Evolutionary conservation across 2,113 vertebrate species (phyloP).

Genomic region (Ameiurus melas): DNA sequence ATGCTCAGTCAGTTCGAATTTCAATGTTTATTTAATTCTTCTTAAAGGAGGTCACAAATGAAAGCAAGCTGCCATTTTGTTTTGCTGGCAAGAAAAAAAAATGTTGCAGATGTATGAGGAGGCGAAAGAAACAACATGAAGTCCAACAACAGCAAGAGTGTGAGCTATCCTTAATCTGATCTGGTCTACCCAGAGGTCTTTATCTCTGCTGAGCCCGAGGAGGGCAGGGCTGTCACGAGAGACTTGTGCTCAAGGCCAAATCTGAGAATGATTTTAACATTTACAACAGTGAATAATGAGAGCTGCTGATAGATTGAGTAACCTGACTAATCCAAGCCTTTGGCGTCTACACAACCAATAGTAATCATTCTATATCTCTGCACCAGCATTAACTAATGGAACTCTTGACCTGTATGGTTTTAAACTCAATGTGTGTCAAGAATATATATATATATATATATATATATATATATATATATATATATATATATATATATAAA

Average conservation of each 20-base stretch:
- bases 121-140: conserved; percentile 1
- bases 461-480: no score
- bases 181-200: conserved; percentile 48
- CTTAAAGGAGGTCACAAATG: conserved; percentile 53
- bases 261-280: conserved; percentile 24
- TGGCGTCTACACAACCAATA: background rate
- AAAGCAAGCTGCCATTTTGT: conserved; percentile 50
- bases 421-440: background rate
- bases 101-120: conserved; percentile 6
- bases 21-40: conserved; percentile 51
- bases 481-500: no score
- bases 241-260: conserved; percentile 25
- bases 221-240: conserved; percentile 31
- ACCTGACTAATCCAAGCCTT: background rate
- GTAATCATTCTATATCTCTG: background rate
- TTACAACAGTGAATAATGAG: background rate
- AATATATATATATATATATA: background rate
- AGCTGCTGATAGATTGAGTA: background rate
- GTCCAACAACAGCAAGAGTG: conserved; percentile 30
- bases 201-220: conserved; percentile 46
- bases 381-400: background rate
- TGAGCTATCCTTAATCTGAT: conserved; percentile 43
- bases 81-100: conserved; percentile 14
- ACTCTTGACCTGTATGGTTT: background rate
- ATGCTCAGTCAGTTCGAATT: conserved; percentile 70